A percentile compares a stretch with the other conserved stretches of the same genome.
These are phyloP conservation scores for Phalloptychus januarius DNA, from an alignment of 2,797 vertebrate genomes.

Conservation along the genomic window DNA sequence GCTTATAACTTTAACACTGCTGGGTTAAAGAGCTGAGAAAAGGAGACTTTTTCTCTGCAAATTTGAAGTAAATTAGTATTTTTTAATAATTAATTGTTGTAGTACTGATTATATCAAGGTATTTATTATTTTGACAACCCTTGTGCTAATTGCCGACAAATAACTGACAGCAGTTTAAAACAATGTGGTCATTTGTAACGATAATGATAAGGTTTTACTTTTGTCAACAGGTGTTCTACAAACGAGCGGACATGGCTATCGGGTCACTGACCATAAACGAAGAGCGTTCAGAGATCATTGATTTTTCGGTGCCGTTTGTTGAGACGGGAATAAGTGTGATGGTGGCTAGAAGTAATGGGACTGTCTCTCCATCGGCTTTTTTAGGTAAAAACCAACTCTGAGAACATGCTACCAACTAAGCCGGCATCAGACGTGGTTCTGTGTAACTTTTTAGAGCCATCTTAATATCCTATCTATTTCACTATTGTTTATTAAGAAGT, in stretches of 20 bases:
- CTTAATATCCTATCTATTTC: background rate
- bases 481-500: background rate
- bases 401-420: background rate
- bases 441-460: background rate
- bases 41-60: no score
- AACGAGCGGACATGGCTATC: constrained; percentile 96
- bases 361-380: constrained; percentile 95
- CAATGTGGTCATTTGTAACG: no score
- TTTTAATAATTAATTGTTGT: no score
- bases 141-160: background rate
- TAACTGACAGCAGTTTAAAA: no score
- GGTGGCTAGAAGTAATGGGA: constrained; percentile 96
- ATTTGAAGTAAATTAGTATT: no score
- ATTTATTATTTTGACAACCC: no score
- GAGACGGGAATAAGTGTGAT: constrained; percentile 98
- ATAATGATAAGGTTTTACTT: background rate
- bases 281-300: constrained; percentile 95
- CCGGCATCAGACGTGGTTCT: background rate
- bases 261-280: constrained; percentile 98
- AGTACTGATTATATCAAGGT: no score
- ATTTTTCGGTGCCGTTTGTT: constrained; percentile 97
- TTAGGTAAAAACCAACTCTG: constrained; percentile 81
- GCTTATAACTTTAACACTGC: no score
- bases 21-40: no score
- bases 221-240: constrained; percentile 90